Base-by-base conservation (phyloP, 2,888 invertebrate genomes). In the Calameuta pallipes region DNA sequence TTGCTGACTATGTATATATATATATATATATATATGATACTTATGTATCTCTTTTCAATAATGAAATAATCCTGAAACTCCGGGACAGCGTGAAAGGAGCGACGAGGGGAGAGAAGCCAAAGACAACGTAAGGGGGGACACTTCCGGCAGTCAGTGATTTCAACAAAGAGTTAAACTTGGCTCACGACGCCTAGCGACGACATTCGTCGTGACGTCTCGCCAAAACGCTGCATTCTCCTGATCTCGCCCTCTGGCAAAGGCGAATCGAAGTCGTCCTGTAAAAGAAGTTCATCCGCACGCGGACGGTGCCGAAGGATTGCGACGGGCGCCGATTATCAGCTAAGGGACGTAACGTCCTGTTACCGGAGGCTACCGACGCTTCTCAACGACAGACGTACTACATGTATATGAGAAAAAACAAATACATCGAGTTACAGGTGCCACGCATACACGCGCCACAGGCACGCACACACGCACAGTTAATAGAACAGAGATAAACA, bases 401-500 rank as follows among this genome's bases (percentile, higher is more conserved):
- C 30, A 34, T 6, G 13, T 71, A 71, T 71, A 30, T 13, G 9
- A 71, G 31, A 11, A 71, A 71, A 71, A 71, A 23, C 3, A 11
- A 71, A 30, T 13, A 34, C 11, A 23, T 56, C 23, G 9, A 15
- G 15, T 1, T 41, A 41, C 41, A 15, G 15, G 41, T 41, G 15
- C 6, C 41, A 41, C 41, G 15, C 15, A 56, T 56, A 23, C 23
- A 15, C 6, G 41, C 23, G 41, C 41, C 41, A 15, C 13, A 30
- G 71, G 23, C 71, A 30, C 13, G 33, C 31, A 71, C 71, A 71
- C 30, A 11, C 71, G 31, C 33, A 71, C 31, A 71, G 23, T 15
- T 78, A 73, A 73, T 73, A 73, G 69, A 76, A 23, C 35, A 68
- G 15, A 37, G 73, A 75, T 15, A 34, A 73, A 74, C 30, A 37